These are phyloP conservation scores for Aporophyla lueneburgensis DNA, from an alignment of 2,888 invertebrate species.

Conservation along the genomic window DNA sequence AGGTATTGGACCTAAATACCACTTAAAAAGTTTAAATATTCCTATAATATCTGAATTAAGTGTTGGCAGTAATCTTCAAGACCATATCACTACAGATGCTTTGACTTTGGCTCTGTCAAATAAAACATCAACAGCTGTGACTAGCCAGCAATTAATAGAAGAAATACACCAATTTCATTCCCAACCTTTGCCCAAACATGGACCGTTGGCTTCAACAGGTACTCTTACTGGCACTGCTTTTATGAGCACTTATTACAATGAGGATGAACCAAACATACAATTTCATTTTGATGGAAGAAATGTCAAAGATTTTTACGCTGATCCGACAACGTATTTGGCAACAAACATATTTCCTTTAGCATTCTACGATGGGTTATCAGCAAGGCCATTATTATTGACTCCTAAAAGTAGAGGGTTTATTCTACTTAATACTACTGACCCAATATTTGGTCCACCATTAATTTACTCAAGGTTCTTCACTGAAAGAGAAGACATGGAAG, in stretches of 20 bases:
- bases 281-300: constrained; percentile 92
- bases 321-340: constrained; percentile 89
- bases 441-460: constrained; percentile 93
- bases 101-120: constrained; percentile 87
- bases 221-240: constrained; percentile 91
- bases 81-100: constrained; percentile 93
- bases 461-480: constrained; percentile 94
- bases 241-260: constrained; percentile 89
- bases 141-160: constrained; percentile 78
- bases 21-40: constrained; percentile 88
- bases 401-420: constrained; percentile 92
- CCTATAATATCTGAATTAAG: constrained; percentile 91
- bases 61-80: constrained; percentile 94
- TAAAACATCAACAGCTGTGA: constrained; percentile 88
- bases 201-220: constrained; percentile 90
- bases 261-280: constrained; percentile 92
- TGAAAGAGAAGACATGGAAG: constrained; percentile 91
- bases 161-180: constrained; percentile 86
- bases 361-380: constrained; percentile 92
- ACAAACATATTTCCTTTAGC: constrained; percentile 90
- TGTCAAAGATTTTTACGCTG: constrained; percentile 90
- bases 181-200: constrained; percentile 81
- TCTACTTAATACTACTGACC: constrained; percentile 92
- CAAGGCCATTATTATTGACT: constrained; percentile 91
- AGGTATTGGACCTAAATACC: constrained; percentile 92